These are phyloP conservation scores for Phyllotis vaccarum DNA, from an alignment of 2,797 vertebrate species.

Conservation along the genomic window DNA sequence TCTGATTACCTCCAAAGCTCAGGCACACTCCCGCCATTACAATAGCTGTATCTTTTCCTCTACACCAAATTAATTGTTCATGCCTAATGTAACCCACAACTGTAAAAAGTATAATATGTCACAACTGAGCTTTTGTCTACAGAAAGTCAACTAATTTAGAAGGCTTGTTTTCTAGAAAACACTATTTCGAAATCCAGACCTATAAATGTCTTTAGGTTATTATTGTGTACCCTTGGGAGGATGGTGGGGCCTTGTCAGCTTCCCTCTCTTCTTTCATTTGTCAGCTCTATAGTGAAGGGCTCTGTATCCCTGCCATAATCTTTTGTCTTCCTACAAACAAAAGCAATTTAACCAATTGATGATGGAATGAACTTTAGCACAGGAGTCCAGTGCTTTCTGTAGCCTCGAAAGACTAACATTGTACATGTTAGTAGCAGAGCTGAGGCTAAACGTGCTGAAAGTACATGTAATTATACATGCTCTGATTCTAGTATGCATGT, in stretches of 20 bases:
- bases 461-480: too few relatives aligned
- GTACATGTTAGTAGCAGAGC: not conserved
- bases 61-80: not conserved
- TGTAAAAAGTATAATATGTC: not conserved
- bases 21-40: not conserved
- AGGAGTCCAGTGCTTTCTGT: not conserved
- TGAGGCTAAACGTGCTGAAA: not conserved
- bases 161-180: not conserved
- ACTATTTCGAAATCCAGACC: not conserved
- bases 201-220: not conserved
- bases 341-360: not conserved
- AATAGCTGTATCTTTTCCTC: not conserved
- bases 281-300: too few relatives aligned
- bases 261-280: not conserved
- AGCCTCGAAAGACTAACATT: not conserved
- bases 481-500: not conserved
- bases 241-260: accelerated
- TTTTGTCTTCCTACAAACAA: not conserved
- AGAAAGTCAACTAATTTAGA: not conserved
- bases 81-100: not conserved
- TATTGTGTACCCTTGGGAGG: too few relatives aligned
- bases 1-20: not conserved
- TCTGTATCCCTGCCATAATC: not conserved
- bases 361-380: not conserved
- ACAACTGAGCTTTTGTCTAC: not conserved